Evolutionary conservation across 2,113 vertebrate species (phyloP), one percentile per base, ranked within the genome.

Genomic region (Myotis brandtii): DNA sequence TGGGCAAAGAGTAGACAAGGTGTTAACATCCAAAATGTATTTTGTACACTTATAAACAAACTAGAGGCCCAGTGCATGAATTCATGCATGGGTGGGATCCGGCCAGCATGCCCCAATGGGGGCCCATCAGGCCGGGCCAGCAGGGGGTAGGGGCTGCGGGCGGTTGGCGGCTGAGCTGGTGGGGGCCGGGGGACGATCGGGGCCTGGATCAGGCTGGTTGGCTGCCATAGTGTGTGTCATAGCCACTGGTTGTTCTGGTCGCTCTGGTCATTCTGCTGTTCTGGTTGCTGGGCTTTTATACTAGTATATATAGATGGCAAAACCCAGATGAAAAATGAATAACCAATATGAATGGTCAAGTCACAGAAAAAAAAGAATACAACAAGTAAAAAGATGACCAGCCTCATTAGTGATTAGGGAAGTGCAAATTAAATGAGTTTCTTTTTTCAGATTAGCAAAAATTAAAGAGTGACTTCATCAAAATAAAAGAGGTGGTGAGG

Each of bases 11-110:
- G 20, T 52, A 64, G 69, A 69, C 46, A 94, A 40, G 20, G 23
- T 82, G 17, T 86, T 89, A 82, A 85, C 34, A 89, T 89, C 59
- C 56, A 87, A 88, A 89, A 82, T 91, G 62, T 66, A 91, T 94
- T 96, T 88, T 91, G 32, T 93, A 79, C 32, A 93, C 43, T 76
- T 79, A 64, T 6, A 89, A 85, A 83, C 56, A 83, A 96, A 62
- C 59, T 62, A 11, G 59, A 62, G 59, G 59, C 59, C 25, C 59
- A 27, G 59, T 27, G 59, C 59, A 62, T 1, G 4, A 27, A 62
- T 27, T 62, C 59, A 2, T 27, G 25, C 59, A 62, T 3, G 25
- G 59, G 9, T 62, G 23, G 59, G 59, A 25, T 11, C 10, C 4
- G 56, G 10, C 23, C 25, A 11, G 46, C 2, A 46, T 7, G 46